phyloP scores from a whole-genome alignment of 1,140 invertebrate genomes.

The Conus ventricosus region DNA sequence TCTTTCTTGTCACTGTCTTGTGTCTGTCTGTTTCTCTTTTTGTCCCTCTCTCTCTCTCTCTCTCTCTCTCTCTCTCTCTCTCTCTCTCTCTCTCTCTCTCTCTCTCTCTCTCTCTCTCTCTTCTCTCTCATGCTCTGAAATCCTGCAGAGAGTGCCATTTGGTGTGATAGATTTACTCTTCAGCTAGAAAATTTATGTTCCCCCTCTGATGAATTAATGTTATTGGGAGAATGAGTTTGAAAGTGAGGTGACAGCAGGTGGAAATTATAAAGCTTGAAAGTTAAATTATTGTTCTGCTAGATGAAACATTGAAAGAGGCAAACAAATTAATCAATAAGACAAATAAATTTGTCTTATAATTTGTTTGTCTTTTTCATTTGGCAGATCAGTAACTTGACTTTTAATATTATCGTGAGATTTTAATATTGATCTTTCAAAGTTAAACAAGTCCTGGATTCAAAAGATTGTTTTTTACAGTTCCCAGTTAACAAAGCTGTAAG shows the following conservation, averaged over 20 bases:
- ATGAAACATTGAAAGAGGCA: too few species aligned
- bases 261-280: not conserved
- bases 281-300: too few species aligned
- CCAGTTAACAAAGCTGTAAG: too few species aligned
- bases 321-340: too few species aligned
- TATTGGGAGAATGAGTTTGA: not conserved
- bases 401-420: too few species aligned
- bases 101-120: not conserved
- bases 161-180: not conserved
- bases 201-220: not conserved
- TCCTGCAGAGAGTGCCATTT: not conserved
- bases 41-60: not conserved
- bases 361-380: too few species aligned
- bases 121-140: not conserved
- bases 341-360: too few species aligned
- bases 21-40: not conserved
- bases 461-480: too few species aligned
- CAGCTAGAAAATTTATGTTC: not conserved
- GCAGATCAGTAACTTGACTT: too few species aligned
- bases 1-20: not conserved
- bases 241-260: not conserved
- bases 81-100: not conserved
- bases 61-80: slow-evolving; percentile 5
- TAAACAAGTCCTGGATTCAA: too few species aligned
- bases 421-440: too few species aligned